Base-by-base conservation (phyloP, 2,113 vertebrate genomes). In the Nerophis ophidion region DNA sequence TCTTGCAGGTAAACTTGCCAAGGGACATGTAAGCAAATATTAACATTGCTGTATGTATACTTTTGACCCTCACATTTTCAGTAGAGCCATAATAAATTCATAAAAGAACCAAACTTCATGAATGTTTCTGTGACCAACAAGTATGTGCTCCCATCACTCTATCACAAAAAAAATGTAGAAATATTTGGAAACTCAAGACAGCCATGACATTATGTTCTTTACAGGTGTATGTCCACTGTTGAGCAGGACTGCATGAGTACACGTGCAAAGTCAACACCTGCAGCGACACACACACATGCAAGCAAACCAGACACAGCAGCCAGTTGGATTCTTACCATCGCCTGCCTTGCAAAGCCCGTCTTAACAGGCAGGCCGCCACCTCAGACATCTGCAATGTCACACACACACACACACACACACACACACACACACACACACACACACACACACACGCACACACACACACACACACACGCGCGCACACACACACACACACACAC, bases 301-400 rank as follows among this genome's bases (percentile, higher is more conserved):
- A 61, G 72, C 72, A 68, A 56, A 38, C 13, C 5, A 81, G 71
- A 83, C 81, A 62, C 15, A 60, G 74, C 80, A 84, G 75, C 78
- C 75, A 91, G 81, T 91, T 87, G 91, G 89, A 75, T 91, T 71
- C 94, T 98, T 96, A 96, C 94, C 95, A 93, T 93, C 55, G 90
- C 88, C 92, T 92, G 92, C 86, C 84, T 90, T 89, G 89, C 84
- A 89, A 84, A 86, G 75, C 80, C 92, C 93, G 91, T 92, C 90
- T 92, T 90, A 85, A 44, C 87, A 93, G 91, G 90, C 91, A 92
- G 91, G 87, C 85, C 83, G 84, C 88, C 91, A 87, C 89, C 86
- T 98, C 95, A 97, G 87, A 98, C 95, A 97, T 97, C 95, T 97
- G 91, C 86, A 95, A 95, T 87, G 85, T 94, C 95, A 53, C 51